Conservation (phyloP, 1,140 invertebrate species). For the Aphaenogaster ashmeadi region DNA sequence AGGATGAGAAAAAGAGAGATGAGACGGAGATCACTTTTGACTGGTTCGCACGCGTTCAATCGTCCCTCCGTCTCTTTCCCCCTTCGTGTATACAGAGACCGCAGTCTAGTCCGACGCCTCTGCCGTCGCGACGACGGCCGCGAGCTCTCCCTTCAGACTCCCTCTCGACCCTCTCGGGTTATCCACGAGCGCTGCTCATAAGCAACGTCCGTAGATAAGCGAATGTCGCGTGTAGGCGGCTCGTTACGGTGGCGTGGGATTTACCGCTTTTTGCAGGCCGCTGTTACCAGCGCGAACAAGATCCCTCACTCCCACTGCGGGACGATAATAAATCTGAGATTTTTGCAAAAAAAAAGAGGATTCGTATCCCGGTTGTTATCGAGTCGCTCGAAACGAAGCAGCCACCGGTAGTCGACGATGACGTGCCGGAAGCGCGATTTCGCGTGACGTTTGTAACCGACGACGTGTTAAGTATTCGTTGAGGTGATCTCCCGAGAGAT, state of each 20-base stretch:
- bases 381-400: background rate
- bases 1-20: constrained; percentile 21
- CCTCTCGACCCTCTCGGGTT: background rate
- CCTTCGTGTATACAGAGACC: constrained; percentile 60
- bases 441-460: background rate
- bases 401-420: background rate
- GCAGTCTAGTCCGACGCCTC: constrained; percentile 48
- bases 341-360: background rate
- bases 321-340: constrained; percentile 2
- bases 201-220: constrained; percentile 28
- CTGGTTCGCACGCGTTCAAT: constrained; percentile 75
- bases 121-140: constrained; percentile 37
- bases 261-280: background rate
- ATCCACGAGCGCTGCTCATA: constrained; percentile 11
- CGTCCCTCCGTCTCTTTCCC: background rate
- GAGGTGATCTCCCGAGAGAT: background rate
- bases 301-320: background rate
- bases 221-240: constrained; percentile 39
- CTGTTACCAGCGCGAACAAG: background rate
- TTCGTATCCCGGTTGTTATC: background rate
- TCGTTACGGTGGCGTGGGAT: constrained; percentile 14
- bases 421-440: background rate
- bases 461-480: background rate
- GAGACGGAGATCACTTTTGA: constrained; percentile 72
- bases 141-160: constrained; percentile 9